Conservation (phyloP, 2,113 vertebrate species). For the Melanerpes aurifrons region DNA sequence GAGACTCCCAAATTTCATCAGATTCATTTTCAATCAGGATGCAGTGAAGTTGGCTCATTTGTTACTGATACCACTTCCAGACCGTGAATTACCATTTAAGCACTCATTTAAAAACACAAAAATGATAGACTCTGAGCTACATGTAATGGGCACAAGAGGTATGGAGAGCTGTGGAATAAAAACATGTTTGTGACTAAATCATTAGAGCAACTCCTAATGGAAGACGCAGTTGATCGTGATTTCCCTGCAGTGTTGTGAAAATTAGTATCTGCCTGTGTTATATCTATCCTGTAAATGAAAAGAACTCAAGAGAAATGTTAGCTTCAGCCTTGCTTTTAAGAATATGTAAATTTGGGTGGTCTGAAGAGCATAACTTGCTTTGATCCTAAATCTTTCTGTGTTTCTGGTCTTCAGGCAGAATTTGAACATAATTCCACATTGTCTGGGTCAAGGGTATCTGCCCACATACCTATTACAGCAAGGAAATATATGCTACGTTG, state of each 20-base stretch:
- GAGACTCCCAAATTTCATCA: not conserved
- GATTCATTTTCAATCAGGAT: not conserved
- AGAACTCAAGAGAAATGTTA: not conserved
- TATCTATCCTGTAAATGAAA: constrained; percentile 13
- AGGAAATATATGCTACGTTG: not conserved
- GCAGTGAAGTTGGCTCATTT: not conserved
- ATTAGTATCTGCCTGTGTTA: not conserved
- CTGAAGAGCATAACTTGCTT: not conserved
- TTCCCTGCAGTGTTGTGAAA: constrained; percentile 32
- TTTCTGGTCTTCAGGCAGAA: not conserved
- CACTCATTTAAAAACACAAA: not conserved
- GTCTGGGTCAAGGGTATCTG: not conserved
- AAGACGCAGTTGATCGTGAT: constrained; percentile 11
- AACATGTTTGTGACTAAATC: constrained; percentile 28
- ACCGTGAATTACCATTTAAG: not conserved
- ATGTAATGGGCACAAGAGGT: not conserved
- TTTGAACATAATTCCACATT: not conserved
- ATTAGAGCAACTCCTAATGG: not conserved
- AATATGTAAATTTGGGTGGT: not conserved
- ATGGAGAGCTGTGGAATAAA: not conserved
- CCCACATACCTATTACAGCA: not conserved
- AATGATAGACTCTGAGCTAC: not conserved
- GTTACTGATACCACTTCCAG: not conserved
- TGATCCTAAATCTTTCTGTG: not conserved
- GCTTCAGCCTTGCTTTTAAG: constrained; percentile 1